Conservation (phyloP, 2,888 invertebrate species). For the Limenitis camilla region DNA sequence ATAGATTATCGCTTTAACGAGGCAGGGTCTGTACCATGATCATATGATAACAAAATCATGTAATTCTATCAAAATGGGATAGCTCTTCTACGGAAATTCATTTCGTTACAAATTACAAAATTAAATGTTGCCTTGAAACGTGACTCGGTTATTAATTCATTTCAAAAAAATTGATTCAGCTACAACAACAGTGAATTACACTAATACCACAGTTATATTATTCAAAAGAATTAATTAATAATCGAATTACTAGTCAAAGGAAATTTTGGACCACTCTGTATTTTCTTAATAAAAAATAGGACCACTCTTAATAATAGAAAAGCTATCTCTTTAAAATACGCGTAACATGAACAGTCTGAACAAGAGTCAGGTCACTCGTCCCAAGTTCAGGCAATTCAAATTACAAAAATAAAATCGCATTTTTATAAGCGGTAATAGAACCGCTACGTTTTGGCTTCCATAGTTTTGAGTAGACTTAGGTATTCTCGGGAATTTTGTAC, state of each 20-base stretch:
- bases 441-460: conserved; percentile 67
- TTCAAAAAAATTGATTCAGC: too few relatives aligned
- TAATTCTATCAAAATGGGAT: conserved; percentile 41
- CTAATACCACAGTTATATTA: too few relatives aligned
- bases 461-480: conserved; percentile 55
- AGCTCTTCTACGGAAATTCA: conserved; percentile 45
- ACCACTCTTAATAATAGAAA: conserved; percentile 52
- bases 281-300: conserved; percentile 55
- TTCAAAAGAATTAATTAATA: neutral
- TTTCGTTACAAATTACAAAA: neutral
- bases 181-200: too few relatives aligned
- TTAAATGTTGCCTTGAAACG: conserved; percentile 3
- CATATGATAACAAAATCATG: conserved; percentile 37
- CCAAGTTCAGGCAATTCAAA: conserved; percentile 29
- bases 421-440: conserved; percentile 50
- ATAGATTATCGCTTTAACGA: conserved; percentile 69
- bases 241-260: conserved; percentile 8
- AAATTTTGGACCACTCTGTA: conserved; percentile 65
- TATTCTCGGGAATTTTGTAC: conserved; percentile 51
- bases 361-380: neutral
- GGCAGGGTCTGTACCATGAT: conserved; percentile 71
- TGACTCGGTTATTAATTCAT: conserved; percentile 12
- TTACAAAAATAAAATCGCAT: conserved; percentile 32
- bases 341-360: conserved; percentile 29
- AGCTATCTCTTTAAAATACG: conserved; percentile 61